Evolutionary conservation across 2,797 vertebrate species (phyloP).

Genomic region (Mormyrops boulengeri): DNA sequence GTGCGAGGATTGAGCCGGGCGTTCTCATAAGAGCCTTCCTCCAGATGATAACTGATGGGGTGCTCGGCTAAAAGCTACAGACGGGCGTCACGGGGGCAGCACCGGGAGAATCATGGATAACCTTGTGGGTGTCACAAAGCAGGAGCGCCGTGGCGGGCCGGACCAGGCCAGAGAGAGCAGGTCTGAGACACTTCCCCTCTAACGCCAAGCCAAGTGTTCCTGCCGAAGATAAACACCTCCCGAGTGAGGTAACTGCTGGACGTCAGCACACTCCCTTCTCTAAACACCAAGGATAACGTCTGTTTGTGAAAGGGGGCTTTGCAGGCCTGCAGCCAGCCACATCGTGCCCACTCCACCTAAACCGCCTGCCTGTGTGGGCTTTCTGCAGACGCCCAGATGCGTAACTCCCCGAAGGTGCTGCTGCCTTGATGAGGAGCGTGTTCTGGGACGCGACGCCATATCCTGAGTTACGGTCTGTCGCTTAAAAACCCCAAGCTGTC

Average conservation of each 20-base stretch:
- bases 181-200: neutral
- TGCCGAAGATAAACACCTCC: conserved; percentile 30
- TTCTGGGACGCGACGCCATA: neutral
- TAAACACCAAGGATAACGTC: conserved; percentile 31
- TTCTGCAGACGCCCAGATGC: neutral
- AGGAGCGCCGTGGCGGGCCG: neutral
- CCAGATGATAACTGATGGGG: neutral
- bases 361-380: neutral
- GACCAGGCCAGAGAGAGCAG: neutral
- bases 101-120: neutral
- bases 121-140: neutral
- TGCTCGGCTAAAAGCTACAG: neutral
- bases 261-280: conserved; percentile 7
- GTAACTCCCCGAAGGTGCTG: neutral
- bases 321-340: neutral
- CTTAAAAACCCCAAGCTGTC: neutral
- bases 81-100: neutral
- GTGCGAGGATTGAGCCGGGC: neutral
- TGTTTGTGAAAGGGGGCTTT: neutral
- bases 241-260: conserved; percentile 23
- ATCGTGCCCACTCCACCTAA: neutral
- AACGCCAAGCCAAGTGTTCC: conserved; percentile 18
- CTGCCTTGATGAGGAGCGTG: neutral
- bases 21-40: neutral
- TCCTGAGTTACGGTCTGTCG: neutral